A percentile compares a stretch with the other conserved stretches of the same genome.
These are phyloP conservation scores for Nomada goodeniana DNA, from an alignment of 2,888 invertebrate species.

Conservation along the genomic window DNA sequence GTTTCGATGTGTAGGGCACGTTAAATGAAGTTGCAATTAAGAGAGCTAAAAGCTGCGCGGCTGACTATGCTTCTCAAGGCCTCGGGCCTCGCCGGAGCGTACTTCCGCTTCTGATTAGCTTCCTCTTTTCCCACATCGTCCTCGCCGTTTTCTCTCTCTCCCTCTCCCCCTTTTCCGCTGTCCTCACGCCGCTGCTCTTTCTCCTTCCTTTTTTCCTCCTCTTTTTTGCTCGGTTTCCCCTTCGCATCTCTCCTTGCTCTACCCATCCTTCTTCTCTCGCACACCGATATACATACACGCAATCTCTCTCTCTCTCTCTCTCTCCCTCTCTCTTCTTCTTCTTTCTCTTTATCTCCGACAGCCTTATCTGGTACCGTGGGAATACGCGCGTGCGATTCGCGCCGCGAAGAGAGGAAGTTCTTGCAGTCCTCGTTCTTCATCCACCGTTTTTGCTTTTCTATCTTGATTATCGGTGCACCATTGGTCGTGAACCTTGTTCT, in stretches of 20 bases:
- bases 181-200: conserved; percentile 21
- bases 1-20: conserved; percentile 61
- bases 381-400: conserved; percentile 79
- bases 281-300: neutral
- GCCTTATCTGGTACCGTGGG: conserved; percentile 71
- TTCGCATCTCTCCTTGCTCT: conserved; percentile 45
- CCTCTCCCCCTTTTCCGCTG: conserved; percentile 20
- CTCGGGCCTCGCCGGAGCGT: conserved; percentile 80
- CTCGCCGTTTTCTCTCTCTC: conserved; percentile 61
- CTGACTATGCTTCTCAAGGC: conserved; percentile 79
- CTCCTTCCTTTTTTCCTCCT: conserved; percentile 9
- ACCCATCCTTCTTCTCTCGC: conserved; percentile 42
- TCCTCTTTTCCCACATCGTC: conserved; percentile 84
- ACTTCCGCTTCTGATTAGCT: conserved; percentile 84
- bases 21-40: conserved; percentile 81
- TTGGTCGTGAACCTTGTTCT: conserved; percentile 10
- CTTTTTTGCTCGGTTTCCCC: conserved; percentile 31
- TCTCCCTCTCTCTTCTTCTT: conserved; percentile 30
- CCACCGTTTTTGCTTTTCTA: conserved; percentile 46
- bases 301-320: conserved; percentile 45
- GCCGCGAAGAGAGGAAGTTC: conserved; percentile 65
- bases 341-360: conserved; percentile 64
- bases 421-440: conserved; percentile 61
- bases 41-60: conserved; percentile 79
- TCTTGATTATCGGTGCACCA: conserved; percentile 44